These are phyloP conservation scores for Brienomyrus longianalis DNA, from an alignment of 2,113 vertebrate genomes.

Conservation along the genomic window DNA sequence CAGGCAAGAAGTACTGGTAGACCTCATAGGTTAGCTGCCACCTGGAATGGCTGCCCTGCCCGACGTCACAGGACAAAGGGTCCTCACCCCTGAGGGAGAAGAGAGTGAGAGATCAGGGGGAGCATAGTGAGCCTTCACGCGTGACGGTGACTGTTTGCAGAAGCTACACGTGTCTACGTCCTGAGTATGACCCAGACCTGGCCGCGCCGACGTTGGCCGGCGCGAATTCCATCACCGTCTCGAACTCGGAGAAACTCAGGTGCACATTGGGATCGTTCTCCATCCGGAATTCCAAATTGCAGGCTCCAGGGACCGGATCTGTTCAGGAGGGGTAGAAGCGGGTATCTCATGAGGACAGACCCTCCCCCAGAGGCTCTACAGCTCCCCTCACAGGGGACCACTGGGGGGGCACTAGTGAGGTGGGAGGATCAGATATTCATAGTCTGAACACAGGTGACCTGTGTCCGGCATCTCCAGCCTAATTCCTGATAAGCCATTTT, in stretches of 20 bases:
- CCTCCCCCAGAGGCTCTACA: background rate
- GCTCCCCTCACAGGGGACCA: background rate
- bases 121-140: background rate
- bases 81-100: background rate
- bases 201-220: constrained; percentile 24
- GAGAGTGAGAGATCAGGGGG: background rate
- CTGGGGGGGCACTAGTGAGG: background rate
- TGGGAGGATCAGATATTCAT: background rate
- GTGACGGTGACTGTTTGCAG: background rate
- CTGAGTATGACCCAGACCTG: background rate
- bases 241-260: constrained; percentile 14
- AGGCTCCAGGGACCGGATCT: constrained; percentile 29
- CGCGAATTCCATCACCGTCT: constrained; percentile 23
- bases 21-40: constrained; percentile 28
- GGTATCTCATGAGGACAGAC: background rate
- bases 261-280: constrained; percentile 31
- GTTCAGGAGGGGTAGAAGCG: background rate
- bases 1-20: constrained; percentile 29
- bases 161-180: too few relatives aligned
- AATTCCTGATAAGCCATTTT: background rate
- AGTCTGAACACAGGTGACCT: background rate
- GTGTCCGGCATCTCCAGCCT: background rate
- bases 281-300: constrained; percentile 24
- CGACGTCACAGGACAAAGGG: constrained; percentile 20
- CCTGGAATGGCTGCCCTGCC: background rate